phyloP scores from a whole-genome alignment of 2,113 vertebrate genomes.

The Myrmecobius fasciatus region DNA sequence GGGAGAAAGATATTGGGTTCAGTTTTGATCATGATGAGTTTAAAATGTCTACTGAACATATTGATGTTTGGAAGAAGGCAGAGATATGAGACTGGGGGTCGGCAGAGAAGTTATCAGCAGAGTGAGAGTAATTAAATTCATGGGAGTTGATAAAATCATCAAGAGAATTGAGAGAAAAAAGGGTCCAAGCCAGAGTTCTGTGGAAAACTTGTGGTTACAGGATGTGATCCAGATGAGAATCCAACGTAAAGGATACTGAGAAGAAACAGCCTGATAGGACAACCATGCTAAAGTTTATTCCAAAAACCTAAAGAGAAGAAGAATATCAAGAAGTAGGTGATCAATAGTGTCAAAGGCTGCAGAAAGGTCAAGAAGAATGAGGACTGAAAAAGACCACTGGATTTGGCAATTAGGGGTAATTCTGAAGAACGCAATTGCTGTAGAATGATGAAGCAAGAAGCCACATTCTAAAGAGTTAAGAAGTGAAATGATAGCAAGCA shows the following conservation, averaged over 20 bases:
- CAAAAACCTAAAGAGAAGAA: too few species aligned
- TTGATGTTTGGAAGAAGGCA: background rate
- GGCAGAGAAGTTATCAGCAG: background rate
- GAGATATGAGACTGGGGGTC: background rate
- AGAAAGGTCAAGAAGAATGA: background rate
- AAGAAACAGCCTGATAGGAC: background rate
- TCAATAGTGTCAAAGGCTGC: background rate
- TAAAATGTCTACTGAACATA: background rate
- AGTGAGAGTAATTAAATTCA: background rate
- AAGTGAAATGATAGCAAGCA: background rate
- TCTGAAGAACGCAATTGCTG: background rate
- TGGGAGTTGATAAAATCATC: background rate
- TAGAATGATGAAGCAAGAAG: background rate
- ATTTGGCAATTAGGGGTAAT: background rate
- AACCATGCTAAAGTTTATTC: background rate
- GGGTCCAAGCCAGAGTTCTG: background rate
- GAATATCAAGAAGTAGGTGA: too few species aligned
- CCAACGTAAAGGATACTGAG: background rate
- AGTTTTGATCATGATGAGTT: background rate
- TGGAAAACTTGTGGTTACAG: background rate
- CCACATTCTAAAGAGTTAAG: background rate
- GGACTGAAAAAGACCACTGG: background rate
- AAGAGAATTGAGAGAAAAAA: background rate
- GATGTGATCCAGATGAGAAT: background rate
- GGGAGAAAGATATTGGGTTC: background rate